phyloP scores from a whole-genome alignment of 2,888 invertebrate species.

The Protophormia terraenovae region DNA sequence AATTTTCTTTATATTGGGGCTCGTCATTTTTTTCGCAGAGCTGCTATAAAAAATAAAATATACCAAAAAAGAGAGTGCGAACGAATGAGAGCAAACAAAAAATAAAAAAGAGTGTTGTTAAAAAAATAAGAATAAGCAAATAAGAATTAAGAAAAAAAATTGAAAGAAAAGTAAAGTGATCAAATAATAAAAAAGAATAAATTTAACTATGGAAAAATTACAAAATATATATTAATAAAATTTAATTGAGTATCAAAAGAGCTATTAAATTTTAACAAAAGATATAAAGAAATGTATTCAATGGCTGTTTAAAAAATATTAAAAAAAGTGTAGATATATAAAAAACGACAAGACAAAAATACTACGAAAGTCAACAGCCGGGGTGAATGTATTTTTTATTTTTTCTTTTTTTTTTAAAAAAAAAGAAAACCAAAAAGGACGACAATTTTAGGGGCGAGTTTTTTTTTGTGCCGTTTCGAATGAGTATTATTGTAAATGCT shows the following conservation, averaged over 20 bases:
- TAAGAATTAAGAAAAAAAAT: constrained; percentile 46
- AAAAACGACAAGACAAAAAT: constrained; percentile 16
- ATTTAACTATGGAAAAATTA: constrained; percentile 48
- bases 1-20: constrained; percentile 65
- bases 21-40: constrained; percentile 65
- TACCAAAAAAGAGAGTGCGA: constrained; percentile 50
- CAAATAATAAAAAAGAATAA: constrained; percentile 43
- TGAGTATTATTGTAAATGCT: constrained; percentile 23
- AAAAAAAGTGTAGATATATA: constrained; percentile 9
- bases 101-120: constrained; percentile 51
- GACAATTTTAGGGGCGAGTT: constrained; percentile 59
- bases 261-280: constrained; percentile 44
- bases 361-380: constrained; percentile 57
- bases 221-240: constrained; percentile 57
- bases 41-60: constrained; percentile 46
- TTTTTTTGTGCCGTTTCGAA: constrained; percentile 8
- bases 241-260: constrained; percentile 64
- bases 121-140: constrained; percentile 56
- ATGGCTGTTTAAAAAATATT: background rate
- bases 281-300: background rate
- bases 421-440: constrained; percentile 48
- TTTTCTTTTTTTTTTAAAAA: constrained; percentile 20
- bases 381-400: constrained; percentile 53
- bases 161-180: constrained; percentile 41
- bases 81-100: constrained; percentile 48